These are phyloP conservation scores for Agrochola circellaris DNA, from an alignment of 2,888 invertebrate species.

Conservation along the genomic window DNA sequence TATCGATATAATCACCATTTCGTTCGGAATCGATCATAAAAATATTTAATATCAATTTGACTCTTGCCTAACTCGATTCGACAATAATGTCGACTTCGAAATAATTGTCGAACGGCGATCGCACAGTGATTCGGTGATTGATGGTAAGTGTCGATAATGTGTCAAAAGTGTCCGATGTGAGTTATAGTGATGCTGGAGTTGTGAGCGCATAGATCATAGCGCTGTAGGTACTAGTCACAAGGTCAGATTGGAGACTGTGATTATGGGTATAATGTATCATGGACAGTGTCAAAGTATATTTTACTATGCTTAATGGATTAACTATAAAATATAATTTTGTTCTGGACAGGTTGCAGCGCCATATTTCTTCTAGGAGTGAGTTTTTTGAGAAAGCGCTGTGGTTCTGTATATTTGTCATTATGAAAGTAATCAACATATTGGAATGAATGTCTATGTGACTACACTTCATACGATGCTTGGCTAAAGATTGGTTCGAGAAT, in stretches of 20 bases:
- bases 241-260: slow-evolving; percentile 15
- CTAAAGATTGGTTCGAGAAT: neutral
- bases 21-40: slow-evolving; percentile 10
- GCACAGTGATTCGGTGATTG: slow-evolving; percentile 47
- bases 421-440: neutral
- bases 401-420: neutral
- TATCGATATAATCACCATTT: slow-evolving; percentile 17
- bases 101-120: slow-evolving; percentile 29
- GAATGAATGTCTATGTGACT: neutral
- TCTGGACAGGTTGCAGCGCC: neutral
- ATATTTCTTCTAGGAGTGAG: neutral
- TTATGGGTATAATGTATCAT: slow-evolving; percentile 19
- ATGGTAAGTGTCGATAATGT: slow-evolving; percentile 45
- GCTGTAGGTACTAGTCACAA: neutral
- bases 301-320: neutral
- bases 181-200: slow-evolving; percentile 14
- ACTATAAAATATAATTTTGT: neutral
- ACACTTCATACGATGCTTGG: neutral
- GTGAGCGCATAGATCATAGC: slow-evolving; percentile 13
- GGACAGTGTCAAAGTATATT: neutral
- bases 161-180: slow-evolving; percentile 43
- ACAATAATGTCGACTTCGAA: slow-evolving; percentile 19
- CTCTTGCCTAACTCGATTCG: slow-evolving; percentile 11
- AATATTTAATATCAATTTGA: slow-evolving; percentile 1
- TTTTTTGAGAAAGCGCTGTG: neutral